Evolutionary conservation across 2,797 vertebrate species (phyloP).

Genomic region (Malacoraja senta): DNA sequence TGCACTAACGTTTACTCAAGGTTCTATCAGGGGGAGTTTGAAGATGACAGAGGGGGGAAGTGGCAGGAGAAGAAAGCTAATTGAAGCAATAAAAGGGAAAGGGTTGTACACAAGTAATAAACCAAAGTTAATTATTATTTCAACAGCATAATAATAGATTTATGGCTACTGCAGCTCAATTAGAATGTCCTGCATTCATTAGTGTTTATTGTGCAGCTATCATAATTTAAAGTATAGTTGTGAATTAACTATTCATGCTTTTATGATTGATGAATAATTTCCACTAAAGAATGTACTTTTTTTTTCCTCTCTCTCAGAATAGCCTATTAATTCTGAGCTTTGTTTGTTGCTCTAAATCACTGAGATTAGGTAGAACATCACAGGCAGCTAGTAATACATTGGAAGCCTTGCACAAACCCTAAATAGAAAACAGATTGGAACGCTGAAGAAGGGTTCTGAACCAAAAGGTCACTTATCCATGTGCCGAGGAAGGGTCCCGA

Average conservation of each 20-base stretch:
- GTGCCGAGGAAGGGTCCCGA: no score
- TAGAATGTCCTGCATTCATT: conserved; percentile 10
- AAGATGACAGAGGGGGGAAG: background rate
- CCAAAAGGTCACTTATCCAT: no score
- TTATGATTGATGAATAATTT: conserved; percentile 32
- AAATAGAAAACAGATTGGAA: background rate
- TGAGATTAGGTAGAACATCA: background rate
- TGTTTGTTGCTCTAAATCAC: background rate
- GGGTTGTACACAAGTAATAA: conserved; percentile 30
- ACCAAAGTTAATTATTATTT: conserved; percentile 35
- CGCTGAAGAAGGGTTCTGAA: background rate
- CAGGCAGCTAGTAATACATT: background rate
- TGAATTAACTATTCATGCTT: conserved; percentile 28
- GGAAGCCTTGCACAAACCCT: background rate
- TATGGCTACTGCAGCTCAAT: background rate
- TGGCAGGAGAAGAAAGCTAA: background rate
- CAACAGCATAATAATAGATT: conserved; percentile 32
- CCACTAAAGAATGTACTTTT: conserved; percentile 1
- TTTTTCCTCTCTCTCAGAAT: background rate
- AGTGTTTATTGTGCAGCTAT: conserved; percentile 23
- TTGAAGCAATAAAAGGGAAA: conserved; percentile 26
- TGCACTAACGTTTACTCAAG: background rate
- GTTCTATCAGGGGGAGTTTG: background rate
- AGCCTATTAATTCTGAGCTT: conserved; percentile 9
- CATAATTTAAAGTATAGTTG: conserved; percentile 32